Evolutionary conservation across 2,113 vertebrate species (phyloP).

Genomic region (Hypanus sabinus): DNA sequence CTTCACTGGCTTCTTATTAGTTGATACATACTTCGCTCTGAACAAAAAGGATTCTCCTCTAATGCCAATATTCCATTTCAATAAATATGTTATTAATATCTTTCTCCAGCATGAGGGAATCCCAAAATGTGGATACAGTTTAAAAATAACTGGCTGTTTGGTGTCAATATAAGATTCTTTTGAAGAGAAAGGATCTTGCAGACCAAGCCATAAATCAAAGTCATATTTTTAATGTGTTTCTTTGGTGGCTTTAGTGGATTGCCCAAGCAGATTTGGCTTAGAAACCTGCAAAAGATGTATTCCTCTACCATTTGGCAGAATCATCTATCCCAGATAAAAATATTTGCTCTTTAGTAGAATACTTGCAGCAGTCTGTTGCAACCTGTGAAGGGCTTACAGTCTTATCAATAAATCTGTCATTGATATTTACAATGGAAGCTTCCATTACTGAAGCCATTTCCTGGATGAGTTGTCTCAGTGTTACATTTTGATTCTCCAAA

Average conservation of each 20-base stretch:
- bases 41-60: neutral
- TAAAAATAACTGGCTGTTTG: slow-evolving; percentile 28
- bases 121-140: slow-evolving; percentile 28
- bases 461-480: neutral
- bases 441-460: neutral
- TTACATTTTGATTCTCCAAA: neutral
- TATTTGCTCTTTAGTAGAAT: neutral
- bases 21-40: neutral
- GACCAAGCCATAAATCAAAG: neutral
- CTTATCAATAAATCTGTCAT: neutral
- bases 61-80: slow-evolving; percentile 33
- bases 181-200: neutral
- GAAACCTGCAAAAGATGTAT: neutral
- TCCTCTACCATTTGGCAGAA: slow-evolving; percentile 23
- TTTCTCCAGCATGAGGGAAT: slow-evolving; percentile 13
- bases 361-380: neutral
- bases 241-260: slow-evolving; percentile 9
- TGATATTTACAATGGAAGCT: neutral
- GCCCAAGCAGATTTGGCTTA: slow-evolving; percentile 9
- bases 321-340: neutral
- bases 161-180: slow-evolving; percentile 8
- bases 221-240: neutral
- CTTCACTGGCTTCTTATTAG: neutral
- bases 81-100: slow-evolving; percentile 35
- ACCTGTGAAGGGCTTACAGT: neutral